phyloP scores from a whole-genome alignment of 2,797 vertebrate genomes.

The Xenopus petersii region DNA sequence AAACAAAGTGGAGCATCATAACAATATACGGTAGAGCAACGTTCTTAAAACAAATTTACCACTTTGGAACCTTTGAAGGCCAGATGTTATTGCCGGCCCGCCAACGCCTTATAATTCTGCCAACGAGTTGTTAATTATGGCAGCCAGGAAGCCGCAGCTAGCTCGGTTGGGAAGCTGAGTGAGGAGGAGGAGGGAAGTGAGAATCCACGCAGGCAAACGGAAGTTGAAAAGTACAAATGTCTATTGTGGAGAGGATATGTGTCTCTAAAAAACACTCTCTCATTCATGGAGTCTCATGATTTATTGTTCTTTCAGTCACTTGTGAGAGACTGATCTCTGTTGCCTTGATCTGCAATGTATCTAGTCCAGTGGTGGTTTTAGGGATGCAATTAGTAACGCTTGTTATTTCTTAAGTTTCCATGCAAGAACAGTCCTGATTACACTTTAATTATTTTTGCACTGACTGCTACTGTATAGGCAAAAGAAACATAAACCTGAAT shows the following conservation, averaged over 20 bases:
- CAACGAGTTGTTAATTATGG: constrained; percentile 49
- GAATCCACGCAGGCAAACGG: constrained; percentile 27
- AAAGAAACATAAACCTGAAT: no score
- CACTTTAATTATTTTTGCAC: no score
- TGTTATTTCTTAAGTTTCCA: no score
- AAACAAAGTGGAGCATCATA: background rate
- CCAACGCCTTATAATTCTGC: constrained; percentile 47
- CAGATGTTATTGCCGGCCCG: constrained; percentile 51
- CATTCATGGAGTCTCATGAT: no score
- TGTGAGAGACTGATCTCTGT: no score
- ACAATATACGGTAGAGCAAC: constrained; percentile 1
- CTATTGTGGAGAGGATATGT: constrained; percentile 1
- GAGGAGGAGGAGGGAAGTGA: background rate
- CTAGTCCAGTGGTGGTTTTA: no score
- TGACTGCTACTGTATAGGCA: no score
- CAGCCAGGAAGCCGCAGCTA: constrained; percentile 38
- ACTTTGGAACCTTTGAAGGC: constrained; percentile 6
- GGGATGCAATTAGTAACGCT: no score
- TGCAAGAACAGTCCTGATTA: no score
- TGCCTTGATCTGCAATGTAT: no score
- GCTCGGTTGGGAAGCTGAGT: constrained; percentile 35
- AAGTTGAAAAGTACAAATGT: constrained; percentile 31
- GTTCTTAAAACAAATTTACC: background rate
- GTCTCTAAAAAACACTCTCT: background rate
- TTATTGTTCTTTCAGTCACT: no score